Evolutionary conservation across 2,797 vertebrate genomes (phyloP).

Genomic region (Cyprinella venusta): DNA sequence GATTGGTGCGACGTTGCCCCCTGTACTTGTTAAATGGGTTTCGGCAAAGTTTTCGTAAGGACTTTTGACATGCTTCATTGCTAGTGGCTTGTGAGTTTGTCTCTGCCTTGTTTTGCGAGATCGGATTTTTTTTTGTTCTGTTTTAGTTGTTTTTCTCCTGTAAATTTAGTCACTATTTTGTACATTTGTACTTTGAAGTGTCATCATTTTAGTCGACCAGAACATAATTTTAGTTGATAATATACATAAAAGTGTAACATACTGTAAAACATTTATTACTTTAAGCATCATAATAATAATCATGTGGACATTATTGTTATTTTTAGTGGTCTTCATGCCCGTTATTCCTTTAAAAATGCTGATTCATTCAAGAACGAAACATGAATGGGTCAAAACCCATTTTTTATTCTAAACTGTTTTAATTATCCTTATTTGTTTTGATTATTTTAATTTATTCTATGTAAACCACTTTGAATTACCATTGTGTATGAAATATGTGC

Average conservation of each 20-base stretch:
- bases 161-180: neutral
- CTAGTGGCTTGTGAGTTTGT: neutral
- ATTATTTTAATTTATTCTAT: too few species aligned
- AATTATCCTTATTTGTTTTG: too few species aligned
- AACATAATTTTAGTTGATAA: neutral
- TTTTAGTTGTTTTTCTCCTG: neutral
- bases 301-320: neutral
- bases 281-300: neutral
- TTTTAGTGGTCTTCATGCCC: neutral
- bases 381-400: neutral
- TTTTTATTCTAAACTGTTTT: too few species aligned
- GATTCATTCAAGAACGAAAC: neutral
- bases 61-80: slow-evolving; percentile 15
- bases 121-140: neutral
- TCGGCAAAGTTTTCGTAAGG: neutral
- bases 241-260: neutral
- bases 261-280: neutral
- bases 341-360: neutral
- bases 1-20: slow-evolving; percentile 16
- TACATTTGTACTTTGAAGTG: neutral
- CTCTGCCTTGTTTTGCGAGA: neutral
- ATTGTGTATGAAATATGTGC: too few species aligned
- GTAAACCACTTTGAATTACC: too few species aligned
- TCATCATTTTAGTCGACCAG: neutral
- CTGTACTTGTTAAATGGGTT: slow-evolving; percentile 9